Evolutionary conservation across 2,797 vertebrate genomes (phyloP).

Genomic region (Anableps anableps): DNA sequence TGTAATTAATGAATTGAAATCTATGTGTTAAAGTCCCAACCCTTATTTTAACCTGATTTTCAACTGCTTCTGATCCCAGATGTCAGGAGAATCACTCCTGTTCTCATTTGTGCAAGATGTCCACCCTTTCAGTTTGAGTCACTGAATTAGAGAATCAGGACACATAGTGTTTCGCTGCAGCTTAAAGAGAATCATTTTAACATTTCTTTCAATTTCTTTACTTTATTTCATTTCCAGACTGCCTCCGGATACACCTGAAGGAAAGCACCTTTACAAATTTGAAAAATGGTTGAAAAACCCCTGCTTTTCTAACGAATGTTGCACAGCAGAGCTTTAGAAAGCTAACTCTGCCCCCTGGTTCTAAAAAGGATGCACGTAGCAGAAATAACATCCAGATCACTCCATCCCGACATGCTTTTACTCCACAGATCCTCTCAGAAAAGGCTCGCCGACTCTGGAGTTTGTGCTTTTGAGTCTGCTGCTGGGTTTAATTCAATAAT

Average conservation of each 20-base stretch:
- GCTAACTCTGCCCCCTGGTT: not conserved
- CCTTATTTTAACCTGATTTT: not conserved
- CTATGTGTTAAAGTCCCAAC: too few relatives aligned
- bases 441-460: not conserved
- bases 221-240: not conserved
- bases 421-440: not conserved
- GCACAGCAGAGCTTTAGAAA: not conserved
- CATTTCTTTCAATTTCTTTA: not conserved
- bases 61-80: not conserved
- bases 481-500: constrained; percentile 6
- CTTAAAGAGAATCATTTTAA: not conserved
- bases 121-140: not conserved
- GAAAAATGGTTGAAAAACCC: not conserved
- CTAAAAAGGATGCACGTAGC: not conserved
- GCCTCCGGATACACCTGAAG: too few relatives aligned
- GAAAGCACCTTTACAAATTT: not conserved
- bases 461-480: not conserved
- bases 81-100: not conserved
- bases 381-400: not conserved
- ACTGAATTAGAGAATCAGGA: not conserved
- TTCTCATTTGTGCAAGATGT: not conserved
- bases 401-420: not conserved
- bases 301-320: not conserved
- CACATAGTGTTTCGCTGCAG: not conserved
- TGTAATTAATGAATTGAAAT: too few relatives aligned